phyloP scores from a whole-genome alignment of 2,113 vertebrate species.

The Meriones unguiculatus region DNA sequence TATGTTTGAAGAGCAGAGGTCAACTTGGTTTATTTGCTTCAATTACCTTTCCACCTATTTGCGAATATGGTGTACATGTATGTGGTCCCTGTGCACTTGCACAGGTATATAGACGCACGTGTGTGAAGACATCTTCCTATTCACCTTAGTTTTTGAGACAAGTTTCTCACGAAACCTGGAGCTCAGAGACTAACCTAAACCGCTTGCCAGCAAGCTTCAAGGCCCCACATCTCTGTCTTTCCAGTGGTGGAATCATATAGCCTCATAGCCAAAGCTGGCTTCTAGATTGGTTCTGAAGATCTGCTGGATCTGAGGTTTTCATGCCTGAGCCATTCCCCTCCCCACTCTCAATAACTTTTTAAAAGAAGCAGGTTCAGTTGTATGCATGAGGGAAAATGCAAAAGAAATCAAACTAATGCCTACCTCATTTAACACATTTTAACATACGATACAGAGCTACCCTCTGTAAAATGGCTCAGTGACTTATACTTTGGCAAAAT shows the following conservation, averaged over 20 bases:
- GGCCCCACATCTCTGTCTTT: too few species aligned
- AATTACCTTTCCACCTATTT: background rate
- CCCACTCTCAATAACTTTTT: background rate
- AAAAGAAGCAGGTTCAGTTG: conserved; percentile 20
- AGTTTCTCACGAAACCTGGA: background rate
- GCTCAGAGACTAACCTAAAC: background rate
- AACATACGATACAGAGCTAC: background rate
- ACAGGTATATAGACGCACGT: background rate
- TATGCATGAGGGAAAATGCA: conserved; percentile 27
- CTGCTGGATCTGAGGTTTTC: background rate
- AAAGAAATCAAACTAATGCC: conserved; percentile 44
- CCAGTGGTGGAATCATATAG: background rate
- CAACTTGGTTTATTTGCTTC: background rate
- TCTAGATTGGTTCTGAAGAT: background rate
- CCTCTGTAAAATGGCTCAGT: background rate
- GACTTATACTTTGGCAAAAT: background rate
- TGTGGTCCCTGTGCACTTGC: background rate
- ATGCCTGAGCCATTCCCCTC: background rate
- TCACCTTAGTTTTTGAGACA: background rate
- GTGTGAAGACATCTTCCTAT: background rate
- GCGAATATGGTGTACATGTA: background rate
- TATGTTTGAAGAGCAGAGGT: background rate
- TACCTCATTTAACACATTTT: background rate
- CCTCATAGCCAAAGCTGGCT: background rate
- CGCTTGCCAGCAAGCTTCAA: background rate